Conservation (phyloP, 1,140 invertebrate species). For the Anagrus nilaparvatae region DNA sequence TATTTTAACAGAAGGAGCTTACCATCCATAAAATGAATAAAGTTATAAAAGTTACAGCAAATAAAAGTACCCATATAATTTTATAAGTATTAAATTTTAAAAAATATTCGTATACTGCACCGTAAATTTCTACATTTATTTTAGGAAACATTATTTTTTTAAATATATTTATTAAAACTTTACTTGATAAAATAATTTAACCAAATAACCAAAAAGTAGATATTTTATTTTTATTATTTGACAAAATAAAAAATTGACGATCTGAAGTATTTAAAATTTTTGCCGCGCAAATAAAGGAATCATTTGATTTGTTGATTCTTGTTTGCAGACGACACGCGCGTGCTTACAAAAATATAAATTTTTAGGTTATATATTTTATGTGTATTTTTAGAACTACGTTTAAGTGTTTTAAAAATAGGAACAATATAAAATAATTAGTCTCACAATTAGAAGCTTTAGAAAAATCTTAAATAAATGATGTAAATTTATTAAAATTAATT, state of each 20-base stretch:
- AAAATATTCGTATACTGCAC: conserved; percentile 19
- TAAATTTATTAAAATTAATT: too few relatives aligned
- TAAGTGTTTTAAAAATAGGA: too few relatives aligned
- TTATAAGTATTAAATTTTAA: conserved; percentile 20
- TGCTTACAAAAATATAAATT: too few relatives aligned
- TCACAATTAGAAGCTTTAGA: too few relatives aligned
- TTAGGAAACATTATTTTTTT: too few relatives aligned
- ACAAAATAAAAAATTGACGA: neutral
- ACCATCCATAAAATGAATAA: conserved; percentile 24
- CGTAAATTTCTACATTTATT: conserved; percentile 19
- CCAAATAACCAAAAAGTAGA: conserved; percentile 7
- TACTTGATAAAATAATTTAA: conserved; percentile 9
- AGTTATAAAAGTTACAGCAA: conserved; percentile 20
- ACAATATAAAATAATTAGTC: too few relatives aligned
- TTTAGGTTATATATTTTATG: too few relatives aligned
- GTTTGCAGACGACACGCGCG: conserved; percentile 14
- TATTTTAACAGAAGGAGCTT: conserved; percentile 8
- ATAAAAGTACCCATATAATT: conserved; percentile 25
- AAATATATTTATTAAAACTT: conserved; percentile 9
- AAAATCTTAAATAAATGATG: too few relatives aligned
- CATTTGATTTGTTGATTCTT: conserved; percentile 9
- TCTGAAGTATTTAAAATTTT: neutral
- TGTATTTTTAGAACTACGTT: too few relatives aligned
- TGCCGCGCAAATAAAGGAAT: neutral
- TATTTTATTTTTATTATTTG: neutral